Base-by-base conservation (phyloP, 2,797 vertebrate species). In the Chromobotia macracanthus region DNA sequence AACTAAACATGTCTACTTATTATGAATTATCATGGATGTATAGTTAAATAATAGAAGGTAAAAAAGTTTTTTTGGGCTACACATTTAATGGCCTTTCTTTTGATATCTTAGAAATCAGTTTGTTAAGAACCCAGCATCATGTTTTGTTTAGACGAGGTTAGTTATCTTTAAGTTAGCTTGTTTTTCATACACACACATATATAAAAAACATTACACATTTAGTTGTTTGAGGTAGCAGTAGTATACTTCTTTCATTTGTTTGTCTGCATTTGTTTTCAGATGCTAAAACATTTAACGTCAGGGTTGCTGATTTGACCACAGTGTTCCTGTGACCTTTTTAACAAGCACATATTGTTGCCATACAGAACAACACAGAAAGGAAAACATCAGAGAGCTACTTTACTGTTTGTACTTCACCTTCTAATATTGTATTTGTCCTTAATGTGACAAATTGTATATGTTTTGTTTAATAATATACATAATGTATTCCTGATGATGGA, bases 281-380 rank as follows among this genome's bases (percentile, higher is more conserved):
- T 18, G 58, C 60, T 72, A 28, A 55, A 79, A 21, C 68, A 12
- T 80, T 80, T 74, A 74, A 77, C 53, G 83, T 82, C 74, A 80
- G 2, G 44, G 56, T 28, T 79, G 53, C 72, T 76, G 55, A 63
- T 72, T 60, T 79, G 70, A 85, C 83, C 81, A 83, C 83, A 80
- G 66, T 82, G 69, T 85, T 85, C 81, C 83, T 80, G 81, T 85
- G 81, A 85, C 81, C 77, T 85, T 85, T 82, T 50, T 74, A 72
- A 73, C 67, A 60, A 77, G 76, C 78, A 41, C 75, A 68, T 73
- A 56, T 48, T 64, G 38, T 31, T 67, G 44, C 63, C 64, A 28
- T 55, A 44, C 15, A 74, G 19, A 38, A 35, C 16, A 63, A 16
- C 41, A 51, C 25, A 72, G 46, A 5, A 10, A 46, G n/a, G 11